Evolutionary conservation across 2,888 invertebrate species (phyloP).

Genomic region (Bhutanitis thaidina): DNA sequence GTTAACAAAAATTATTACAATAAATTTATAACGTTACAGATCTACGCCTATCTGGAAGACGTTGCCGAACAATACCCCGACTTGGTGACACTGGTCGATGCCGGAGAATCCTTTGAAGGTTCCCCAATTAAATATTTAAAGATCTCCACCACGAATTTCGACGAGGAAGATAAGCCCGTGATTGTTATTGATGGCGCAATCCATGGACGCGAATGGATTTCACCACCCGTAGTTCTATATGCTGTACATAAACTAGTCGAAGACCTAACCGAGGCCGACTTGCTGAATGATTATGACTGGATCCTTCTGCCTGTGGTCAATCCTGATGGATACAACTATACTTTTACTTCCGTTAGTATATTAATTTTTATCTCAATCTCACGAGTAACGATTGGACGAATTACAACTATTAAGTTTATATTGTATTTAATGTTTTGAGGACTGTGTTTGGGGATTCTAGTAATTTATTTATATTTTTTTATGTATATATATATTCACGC

Average conservation of each 20-base stretch:
- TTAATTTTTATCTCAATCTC: too few species aligned
- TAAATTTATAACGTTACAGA: slow-evolving; percentile 13
- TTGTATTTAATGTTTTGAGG: too few species aligned
- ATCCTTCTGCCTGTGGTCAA: slow-evolving; percentile 83
- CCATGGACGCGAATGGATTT: slow-evolving; percentile 86
- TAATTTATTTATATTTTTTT: too few species aligned
- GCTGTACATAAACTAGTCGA: slow-evolving; percentile 82
- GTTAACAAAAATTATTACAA: too few species aligned
- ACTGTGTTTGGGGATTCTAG: too few species aligned
- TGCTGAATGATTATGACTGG: slow-evolving; percentile 83
- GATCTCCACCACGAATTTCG: slow-evolving; percentile 23
- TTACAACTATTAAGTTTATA: too few species aligned
- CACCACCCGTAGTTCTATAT: slow-evolving; percentile 82
- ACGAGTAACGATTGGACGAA: too few species aligned
- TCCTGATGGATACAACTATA: slow-evolving; percentile 85
- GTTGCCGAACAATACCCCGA: slow-evolving; percentile 20
- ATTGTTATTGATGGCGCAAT: slow-evolving; percentile 82
- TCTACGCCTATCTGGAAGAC: slow-evolving; percentile 20
- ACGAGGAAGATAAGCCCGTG: slow-evolving; percentile 58
- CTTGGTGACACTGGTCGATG: slow-evolving; percentile 18
- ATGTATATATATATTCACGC: too few species aligned
- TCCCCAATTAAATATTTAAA: slow-evolving; percentile 23
- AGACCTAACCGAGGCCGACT: slow-evolving; percentile 70
- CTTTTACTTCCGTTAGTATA: slow-evolving; percentile 61
- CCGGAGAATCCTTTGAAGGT: slow-evolving; percentile 21